Evolutionary conservation across 2,797 vertebrate genomes (phyloP).

Genomic region (Enteromius fasciolatus): DNA sequence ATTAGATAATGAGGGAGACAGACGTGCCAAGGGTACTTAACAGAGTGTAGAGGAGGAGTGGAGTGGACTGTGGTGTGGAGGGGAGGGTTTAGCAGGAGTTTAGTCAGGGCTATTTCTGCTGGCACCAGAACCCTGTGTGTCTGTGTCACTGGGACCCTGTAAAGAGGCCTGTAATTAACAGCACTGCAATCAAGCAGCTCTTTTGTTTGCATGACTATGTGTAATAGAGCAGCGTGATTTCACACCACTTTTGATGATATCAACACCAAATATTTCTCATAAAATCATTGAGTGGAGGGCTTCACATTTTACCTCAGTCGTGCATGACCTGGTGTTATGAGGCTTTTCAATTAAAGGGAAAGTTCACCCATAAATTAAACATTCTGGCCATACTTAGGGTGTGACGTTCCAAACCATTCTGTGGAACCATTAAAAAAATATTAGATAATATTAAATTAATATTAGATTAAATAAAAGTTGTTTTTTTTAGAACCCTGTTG

Average conservation of each 20-base stretch:
- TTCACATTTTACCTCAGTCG: background rate
- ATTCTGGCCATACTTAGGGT: background rate
- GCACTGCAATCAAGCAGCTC: conserved; percentile 54
- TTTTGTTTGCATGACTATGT: conserved; percentile 51
- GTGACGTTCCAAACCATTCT: background rate
- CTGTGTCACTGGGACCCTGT: conserved; percentile 51
- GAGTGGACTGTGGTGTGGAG: conserved; percentile 33
- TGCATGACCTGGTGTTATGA: conserved; percentile 1
- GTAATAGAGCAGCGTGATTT: conserved; percentile 41
- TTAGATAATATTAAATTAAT: too few species aligned
- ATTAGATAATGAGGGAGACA: conserved; percentile 60
- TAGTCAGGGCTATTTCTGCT: conserved; percentile 56
- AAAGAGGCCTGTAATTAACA: conserved; percentile 60
- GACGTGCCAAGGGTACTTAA: conserved; percentile 50
- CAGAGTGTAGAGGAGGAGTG: conserved; percentile 37
- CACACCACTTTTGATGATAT: conserved; percentile 38
- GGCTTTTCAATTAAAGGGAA: background rate
- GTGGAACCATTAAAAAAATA: background rate
- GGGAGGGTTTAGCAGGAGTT: conserved; percentile 60
- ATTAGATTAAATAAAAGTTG: background rate
- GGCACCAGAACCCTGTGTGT: conserved; percentile 48
- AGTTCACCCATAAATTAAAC: background rate
- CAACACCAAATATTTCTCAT: conserved; percentile 36
- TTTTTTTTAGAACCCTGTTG: background rate
- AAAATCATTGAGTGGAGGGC: background rate